Percentiles rank a stretch among this genome's conserved stretches.
phyloP scores from a whole-genome alignment of 2,797 vertebrate genomes.

The Phylloscopus collybita region DNA sequence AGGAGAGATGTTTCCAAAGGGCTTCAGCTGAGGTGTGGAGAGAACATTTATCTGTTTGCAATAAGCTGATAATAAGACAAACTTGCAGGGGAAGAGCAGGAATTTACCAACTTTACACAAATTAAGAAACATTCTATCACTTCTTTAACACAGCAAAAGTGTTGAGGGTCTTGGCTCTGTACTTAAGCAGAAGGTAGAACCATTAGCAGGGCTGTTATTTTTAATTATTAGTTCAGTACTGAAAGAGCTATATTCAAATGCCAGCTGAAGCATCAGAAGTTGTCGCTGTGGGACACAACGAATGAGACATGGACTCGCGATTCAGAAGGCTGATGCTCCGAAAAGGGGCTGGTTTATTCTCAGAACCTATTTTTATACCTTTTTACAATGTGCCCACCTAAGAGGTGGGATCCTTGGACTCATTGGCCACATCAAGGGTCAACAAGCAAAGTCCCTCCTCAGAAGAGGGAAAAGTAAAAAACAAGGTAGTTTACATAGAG shows the following conservation, averaged over 20 bases:
- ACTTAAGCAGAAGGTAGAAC: slow-evolving; percentile 19
- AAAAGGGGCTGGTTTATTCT: too few species aligned
- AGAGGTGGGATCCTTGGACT: too few species aligned
- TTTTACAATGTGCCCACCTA: too few species aligned
- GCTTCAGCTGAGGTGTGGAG: neutral
- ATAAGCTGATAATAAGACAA: neutral
- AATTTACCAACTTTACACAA: neutral
- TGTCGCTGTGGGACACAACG: too few species aligned
- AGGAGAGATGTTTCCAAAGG: neutral
- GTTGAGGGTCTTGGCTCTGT: neutral
- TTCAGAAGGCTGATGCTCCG: too few species aligned
- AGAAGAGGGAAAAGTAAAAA: too few species aligned
- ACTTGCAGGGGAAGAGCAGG: neutral
- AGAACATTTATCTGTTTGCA: neutral
- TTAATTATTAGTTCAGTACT: slow-evolving; percentile 21
- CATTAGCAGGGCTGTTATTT: slow-evolving; percentile 43
- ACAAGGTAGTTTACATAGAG: too few species aligned
- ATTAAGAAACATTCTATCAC: neutral
- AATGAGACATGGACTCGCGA: too few species aligned
- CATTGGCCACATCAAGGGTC: too few species aligned
- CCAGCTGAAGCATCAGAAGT: neutral
- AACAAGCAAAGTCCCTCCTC: too few species aligned
- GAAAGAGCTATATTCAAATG: slow-evolving; percentile 14
- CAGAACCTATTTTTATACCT: too few species aligned
- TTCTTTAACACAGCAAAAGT: neutral